phyloP scores from a whole-genome alignment of 2,113 vertebrate genomes.

The Xiphophorus maculatus region DNA sequence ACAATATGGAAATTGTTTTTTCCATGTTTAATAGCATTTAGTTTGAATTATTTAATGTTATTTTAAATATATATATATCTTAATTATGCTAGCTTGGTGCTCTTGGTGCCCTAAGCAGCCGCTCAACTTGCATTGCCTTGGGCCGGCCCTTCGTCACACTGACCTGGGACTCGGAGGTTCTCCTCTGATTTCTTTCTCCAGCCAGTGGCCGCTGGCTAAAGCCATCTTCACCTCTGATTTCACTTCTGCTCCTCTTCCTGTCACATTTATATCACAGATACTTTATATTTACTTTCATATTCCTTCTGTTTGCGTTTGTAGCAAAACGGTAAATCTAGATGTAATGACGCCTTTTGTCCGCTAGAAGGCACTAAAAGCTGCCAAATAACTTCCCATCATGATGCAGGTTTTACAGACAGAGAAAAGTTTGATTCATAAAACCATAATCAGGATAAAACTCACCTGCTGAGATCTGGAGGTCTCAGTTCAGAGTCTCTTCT shows the following conservation, averaged over 20 bases:
- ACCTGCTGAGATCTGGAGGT: conserved; percentile 26
- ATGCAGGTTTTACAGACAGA: background rate
- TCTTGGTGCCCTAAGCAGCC: too few relatives aligned
- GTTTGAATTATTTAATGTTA: too few relatives aligned
- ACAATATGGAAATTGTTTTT: too few relatives aligned
- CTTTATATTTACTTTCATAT: background rate
- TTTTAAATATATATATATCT: too few relatives aligned
- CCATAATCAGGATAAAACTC: background rate
- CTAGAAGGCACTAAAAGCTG: background rate
- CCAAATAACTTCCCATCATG: background rate
- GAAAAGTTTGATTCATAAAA: background rate
- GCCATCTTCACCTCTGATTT: conserved; percentile 59
- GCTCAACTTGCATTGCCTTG: too few relatives aligned
- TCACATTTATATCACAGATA: background rate
- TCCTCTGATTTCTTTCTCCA: conserved; percentile 71
- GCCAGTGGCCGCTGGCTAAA: conserved; percentile 79
- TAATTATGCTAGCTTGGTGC: too few relatives aligned
- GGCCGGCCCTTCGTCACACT: background rate
- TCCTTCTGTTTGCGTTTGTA: too few relatives aligned
- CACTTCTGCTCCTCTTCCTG: background rate
- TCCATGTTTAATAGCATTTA: too few relatives aligned
- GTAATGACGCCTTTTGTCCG: background rate
- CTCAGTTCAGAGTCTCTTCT: background rate
- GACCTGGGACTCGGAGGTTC: conserved; percentile 72
- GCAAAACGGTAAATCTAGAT: too few relatives aligned